These are phyloP conservation scores for Mixornis gularis DNA, from an alignment of 2,113 vertebrate species.

Conservation along the genomic window DNA sequence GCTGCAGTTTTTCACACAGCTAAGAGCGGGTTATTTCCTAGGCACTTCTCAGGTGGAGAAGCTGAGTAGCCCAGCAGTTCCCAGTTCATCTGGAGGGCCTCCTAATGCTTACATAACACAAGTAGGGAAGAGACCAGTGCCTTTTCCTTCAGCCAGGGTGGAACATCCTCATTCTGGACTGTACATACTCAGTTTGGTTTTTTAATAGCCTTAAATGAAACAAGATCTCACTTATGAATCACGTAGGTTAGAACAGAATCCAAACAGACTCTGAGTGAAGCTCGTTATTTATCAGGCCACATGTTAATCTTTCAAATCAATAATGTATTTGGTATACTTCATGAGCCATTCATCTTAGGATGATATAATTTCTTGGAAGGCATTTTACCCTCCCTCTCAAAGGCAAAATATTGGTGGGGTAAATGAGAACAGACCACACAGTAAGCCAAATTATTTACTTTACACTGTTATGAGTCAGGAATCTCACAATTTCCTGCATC, in stretches of 20 bases:
- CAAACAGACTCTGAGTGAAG: neutral
- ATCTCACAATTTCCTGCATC: neutral
- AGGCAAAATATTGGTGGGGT: neutral
- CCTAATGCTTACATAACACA: neutral
- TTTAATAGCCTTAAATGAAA: neutral
- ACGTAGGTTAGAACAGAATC: neutral
- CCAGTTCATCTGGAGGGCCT: neutral
- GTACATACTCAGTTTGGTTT: accelerated
- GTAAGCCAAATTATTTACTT: neutral
- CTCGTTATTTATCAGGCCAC: neutral
- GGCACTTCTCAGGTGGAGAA: neutral
- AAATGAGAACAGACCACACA: neutral
- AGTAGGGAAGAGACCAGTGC: neutral
- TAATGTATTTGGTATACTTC: neutral
- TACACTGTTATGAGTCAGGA: neutral
- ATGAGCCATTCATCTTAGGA: neutral
- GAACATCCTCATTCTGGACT: neutral
- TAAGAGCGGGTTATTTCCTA: neutral
- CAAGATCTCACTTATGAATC: neutral
- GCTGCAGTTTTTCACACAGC: neutral
- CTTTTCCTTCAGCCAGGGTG: neutral
- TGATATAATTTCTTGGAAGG: neutral
- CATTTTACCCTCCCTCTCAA: neutral
- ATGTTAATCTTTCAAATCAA: neutral
- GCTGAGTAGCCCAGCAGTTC: neutral